Conservation (phyloP, 2,888 invertebrate species). For the Myopa tessellatipennis region DNA sequence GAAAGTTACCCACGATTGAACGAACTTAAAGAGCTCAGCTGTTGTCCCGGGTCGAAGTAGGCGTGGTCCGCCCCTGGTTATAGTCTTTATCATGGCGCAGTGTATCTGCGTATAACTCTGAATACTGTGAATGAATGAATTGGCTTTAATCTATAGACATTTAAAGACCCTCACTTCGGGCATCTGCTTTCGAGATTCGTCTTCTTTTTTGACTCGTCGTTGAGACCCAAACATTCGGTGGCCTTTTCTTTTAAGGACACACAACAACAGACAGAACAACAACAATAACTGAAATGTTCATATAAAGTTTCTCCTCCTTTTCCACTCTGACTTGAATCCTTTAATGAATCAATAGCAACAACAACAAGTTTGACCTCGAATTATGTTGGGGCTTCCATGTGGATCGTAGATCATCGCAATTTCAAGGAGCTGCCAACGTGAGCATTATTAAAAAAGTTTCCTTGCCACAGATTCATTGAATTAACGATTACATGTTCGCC, state of each 20-base stretch:
- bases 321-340: not conserved
- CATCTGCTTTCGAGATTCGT: no score
- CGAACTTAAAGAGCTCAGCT: no score
- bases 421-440: not conserved
- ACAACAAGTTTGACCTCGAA: not conserved
- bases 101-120: no score
- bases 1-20: no score
- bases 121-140: no score
- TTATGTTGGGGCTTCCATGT: not conserved
- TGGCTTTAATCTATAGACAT: no score
- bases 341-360: not conserved
- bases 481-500: not conserved
- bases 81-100: no score
- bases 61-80: no score
- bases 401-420: not conserved
- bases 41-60: not conserved
- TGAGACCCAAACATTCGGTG: no score
- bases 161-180: no score
- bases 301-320: not conserved
- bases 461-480: conserved; percentile 4
- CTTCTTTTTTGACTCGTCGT: no score
- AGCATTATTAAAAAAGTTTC: conserved; percentile 3
- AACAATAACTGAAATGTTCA: not conserved
- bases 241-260: not conserved
- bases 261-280: not conserved